These are phyloP conservation scores for Tokudaia tokunoshimensis DNA, from an alignment of 2,797 vertebrate genomes.

Conservation along the genomic window DNA sequence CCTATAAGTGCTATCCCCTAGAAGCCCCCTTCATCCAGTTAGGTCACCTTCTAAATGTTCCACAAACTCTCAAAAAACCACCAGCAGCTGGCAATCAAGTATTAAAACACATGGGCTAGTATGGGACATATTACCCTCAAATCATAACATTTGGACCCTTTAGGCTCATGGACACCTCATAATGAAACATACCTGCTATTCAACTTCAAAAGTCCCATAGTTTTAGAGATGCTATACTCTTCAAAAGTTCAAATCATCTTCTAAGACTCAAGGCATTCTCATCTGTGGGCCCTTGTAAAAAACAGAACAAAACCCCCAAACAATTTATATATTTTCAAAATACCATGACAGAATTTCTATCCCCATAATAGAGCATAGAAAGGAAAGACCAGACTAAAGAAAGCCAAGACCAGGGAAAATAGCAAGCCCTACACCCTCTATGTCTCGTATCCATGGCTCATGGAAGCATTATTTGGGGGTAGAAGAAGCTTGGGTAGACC, in stretches of 20 bases:
- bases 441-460: too few species aligned
- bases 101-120: not conserved
- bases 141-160: not conserved
- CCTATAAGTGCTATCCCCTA: not conserved
- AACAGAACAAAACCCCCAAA: not conserved
- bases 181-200: not conserved
- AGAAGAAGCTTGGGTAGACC: not conserved
- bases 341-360: not conserved
- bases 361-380: not conserved
- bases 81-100: not conserved
- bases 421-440: not conserved
- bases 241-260: not conserved
- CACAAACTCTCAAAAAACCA: not conserved
- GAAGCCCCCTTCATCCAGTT: not conserved
- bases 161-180: not conserved
- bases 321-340: not conserved
- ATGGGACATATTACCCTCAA: not conserved
- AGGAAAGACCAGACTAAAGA: not conserved
- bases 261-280: not conserved
- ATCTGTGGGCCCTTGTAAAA: not conserved
- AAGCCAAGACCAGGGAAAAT: not conserved
- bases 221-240: not conserved
- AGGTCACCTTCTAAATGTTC: not conserved
- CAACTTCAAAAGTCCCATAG: not conserved
- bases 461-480: not conserved